Conservation (phyloP, 1,140 invertebrate genomes). For the Drosophila busckii region DNA sequence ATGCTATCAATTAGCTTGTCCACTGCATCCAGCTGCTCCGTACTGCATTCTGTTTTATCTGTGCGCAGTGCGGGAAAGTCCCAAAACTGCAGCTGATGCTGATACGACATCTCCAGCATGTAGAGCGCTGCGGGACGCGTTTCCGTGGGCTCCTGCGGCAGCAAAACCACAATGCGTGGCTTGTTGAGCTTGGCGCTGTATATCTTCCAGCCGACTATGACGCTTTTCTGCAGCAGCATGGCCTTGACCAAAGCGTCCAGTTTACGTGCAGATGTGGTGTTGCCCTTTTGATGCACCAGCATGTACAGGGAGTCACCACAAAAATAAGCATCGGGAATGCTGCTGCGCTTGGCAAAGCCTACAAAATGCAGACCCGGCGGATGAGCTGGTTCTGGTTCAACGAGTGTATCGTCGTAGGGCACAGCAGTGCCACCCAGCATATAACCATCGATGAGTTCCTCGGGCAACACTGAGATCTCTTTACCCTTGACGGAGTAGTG, state of each 20-base stretch:
- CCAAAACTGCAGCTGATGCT: slow-evolving; percentile 66
- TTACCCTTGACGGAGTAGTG: slow-evolving; percentile 51
- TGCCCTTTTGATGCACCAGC: slow-evolving; percentile 55
- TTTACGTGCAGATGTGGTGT: slow-evolving; percentile 48
- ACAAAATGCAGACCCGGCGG: slow-evolving; percentile 60
- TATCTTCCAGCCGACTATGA: slow-evolving; percentile 68
- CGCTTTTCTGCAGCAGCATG: slow-evolving; percentile 29
- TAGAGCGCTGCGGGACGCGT: slow-evolving; percentile 43
- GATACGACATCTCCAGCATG: slow-evolving; percentile 70
- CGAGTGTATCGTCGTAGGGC: slow-evolving; percentile 56
- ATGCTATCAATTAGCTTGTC: slow-evolving; percentile 65
- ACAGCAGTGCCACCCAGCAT: slow-evolving; percentile 72
- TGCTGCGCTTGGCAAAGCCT: slow-evolving; percentile 50
- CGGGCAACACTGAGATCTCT: slow-evolving; percentile 41
- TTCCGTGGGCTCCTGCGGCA: slow-evolving; percentile 53
- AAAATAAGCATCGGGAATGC: slow-evolving; percentile 62
- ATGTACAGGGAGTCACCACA: slow-evolving; percentile 61
- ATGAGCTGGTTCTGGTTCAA: slow-evolving; percentile 40
- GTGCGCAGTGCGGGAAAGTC: slow-evolving; percentile 61
- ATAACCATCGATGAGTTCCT: slow-evolving; percentile 68
- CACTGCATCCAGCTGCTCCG: slow-evolving; percentile 56
- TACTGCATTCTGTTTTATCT: slow-evolving; percentile 47
- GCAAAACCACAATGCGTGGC: slow-evolving; percentile 57
- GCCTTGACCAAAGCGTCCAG: slow-evolving; percentile 64
- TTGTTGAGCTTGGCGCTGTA: slow-evolving; percentile 56